Conservation (phyloP, 2,797 vertebrate species). For the Miichthys miiuy region DNA sequence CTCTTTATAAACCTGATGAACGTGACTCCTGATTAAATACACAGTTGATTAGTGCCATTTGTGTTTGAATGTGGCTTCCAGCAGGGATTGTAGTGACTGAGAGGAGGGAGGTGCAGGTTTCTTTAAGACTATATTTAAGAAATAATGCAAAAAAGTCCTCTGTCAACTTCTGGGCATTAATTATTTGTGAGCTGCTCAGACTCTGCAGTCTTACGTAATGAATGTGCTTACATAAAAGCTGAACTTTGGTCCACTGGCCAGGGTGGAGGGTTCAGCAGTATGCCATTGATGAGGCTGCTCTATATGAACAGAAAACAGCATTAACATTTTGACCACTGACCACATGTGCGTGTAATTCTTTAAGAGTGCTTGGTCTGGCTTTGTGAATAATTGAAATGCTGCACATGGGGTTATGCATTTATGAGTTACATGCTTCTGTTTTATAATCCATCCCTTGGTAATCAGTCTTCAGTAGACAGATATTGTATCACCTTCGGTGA, state of each 20-base stretch:
- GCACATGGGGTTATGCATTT: slow-evolving; percentile 19
- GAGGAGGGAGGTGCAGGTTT: slow-evolving; percentile 40
- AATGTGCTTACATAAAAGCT: slow-evolving; percentile 87
- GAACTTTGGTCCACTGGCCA: slow-evolving; percentile 86
- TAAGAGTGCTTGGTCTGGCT: slow-evolving; percentile 40
- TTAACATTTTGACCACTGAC: slow-evolving; percentile 56
- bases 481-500: background rate
- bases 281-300: slow-evolving; percentile 74
- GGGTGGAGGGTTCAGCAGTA: slow-evolving; percentile 77
- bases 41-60: slow-evolving; percentile 1
- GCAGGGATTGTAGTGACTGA: slow-evolving; percentile 37
- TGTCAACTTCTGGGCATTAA: slow-evolving; percentile 83
- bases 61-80: slow-evolving; percentile 36
- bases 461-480: slow-evolving; percentile 18
- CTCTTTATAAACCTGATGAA: background rate
- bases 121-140: slow-evolving; percentile 60
- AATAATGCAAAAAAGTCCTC: slow-evolving; percentile 69
- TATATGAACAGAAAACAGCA: slow-evolving; percentile 69
- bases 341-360: slow-evolving; percentile 61
- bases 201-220: slow-evolving; percentile 87
- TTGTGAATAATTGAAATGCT: slow-evolving; percentile 67
- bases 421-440: slow-evolving; percentile 38
- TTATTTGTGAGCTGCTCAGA: slow-evolving; percentile 87
- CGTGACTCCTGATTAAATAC: slow-evolving; percentile 8
- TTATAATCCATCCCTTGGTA: slow-evolving; percentile 12